phyloP scores from a whole-genome alignment of 2,888 invertebrate species.

The Trachelus tabidus region DNA sequence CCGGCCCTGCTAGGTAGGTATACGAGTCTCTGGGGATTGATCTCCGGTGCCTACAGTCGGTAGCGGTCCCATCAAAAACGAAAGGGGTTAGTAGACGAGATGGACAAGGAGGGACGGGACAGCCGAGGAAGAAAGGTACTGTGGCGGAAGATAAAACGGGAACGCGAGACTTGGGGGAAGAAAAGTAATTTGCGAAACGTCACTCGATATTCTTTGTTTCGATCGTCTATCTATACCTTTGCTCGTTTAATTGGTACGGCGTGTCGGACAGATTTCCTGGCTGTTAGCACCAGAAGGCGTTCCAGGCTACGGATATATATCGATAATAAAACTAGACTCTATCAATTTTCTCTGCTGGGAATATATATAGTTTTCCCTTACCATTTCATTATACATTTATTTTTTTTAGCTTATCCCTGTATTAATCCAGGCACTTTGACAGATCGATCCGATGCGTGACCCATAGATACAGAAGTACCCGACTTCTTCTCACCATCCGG shows the following conservation, averaged over 20 bases:
- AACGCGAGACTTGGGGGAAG: conserved; percentile 13
- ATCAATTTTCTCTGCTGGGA: background rate
- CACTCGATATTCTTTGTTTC: conserved; percentile 41
- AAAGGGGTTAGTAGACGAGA: background rate
- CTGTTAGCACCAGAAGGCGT: background rate
- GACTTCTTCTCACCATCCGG: background rate
- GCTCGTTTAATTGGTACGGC: conserved; percentile 31
- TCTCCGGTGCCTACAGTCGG: background rate
- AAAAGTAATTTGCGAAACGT: conserved; percentile 51
- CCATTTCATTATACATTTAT: background rate
- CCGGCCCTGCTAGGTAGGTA: background rate
- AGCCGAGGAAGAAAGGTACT: background rate
- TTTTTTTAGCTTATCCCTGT: background rate
- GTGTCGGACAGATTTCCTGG: background rate
- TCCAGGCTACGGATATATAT: background rate
- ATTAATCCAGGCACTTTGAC: background rate
- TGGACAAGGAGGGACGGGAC: background rate
- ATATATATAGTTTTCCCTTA: background rate
- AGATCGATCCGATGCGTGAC: background rate
- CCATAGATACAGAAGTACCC: background rate
- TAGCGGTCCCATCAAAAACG: background rate
- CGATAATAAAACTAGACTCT: background rate
- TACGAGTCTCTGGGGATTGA: conserved; percentile 3
- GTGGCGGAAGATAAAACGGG: conserved; percentile 6
- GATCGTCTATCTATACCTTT: conserved; percentile 27